phyloP scores from a whole-genome alignment of 2,113 vertebrate genomes.

The Saguinus imperator region DNA sequence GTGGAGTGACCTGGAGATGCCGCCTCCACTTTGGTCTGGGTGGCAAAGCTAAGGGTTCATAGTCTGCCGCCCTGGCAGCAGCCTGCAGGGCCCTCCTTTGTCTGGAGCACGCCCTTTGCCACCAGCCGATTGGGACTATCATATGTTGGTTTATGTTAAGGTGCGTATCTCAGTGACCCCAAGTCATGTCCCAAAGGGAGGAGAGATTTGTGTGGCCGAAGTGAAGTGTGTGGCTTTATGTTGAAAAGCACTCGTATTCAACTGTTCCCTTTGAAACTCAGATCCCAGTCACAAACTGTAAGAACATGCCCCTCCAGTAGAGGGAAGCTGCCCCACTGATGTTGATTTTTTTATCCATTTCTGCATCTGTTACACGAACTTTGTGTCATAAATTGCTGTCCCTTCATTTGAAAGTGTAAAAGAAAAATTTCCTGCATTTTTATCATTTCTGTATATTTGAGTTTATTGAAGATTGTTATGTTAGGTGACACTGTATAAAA shows the following conservation, averaged over 20 bases:
- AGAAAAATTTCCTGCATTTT: constrained; percentile 72
- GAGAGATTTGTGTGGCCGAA: neutral
- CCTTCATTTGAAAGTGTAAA: constrained; percentile 74
- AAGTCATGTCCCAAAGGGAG: neutral
- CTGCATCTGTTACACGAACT: constrained; percentile 73
- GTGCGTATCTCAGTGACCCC: neutral
- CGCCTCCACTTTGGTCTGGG: constrained; percentile 48
- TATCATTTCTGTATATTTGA: constrained; percentile 80
- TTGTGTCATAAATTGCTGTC: constrained; percentile 69
- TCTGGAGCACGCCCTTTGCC: neutral
- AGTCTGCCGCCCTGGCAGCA: constrained; percentile 33
- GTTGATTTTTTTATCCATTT: neutral
- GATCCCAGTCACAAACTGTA: constrained; percentile 67
- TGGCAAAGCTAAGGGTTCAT: constrained; percentile 55
- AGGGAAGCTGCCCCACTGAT: constrained; percentile 66
- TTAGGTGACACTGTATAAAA: constrained; percentile 82
- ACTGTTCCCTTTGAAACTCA: constrained; percentile 65
- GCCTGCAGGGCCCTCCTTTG: neutral
- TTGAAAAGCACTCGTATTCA: neutral
- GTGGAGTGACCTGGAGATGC: constrained; percentile 52
- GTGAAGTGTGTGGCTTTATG: neutral
- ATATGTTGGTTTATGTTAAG: neutral
- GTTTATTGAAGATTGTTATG: constrained; percentile 78
- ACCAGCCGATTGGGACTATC: constrained; percentile 40
- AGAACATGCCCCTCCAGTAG: constrained; percentile 56